Base-by-base conservation (phyloP, 1,140 invertebrate species). In the Drosophila melanica region DNA sequence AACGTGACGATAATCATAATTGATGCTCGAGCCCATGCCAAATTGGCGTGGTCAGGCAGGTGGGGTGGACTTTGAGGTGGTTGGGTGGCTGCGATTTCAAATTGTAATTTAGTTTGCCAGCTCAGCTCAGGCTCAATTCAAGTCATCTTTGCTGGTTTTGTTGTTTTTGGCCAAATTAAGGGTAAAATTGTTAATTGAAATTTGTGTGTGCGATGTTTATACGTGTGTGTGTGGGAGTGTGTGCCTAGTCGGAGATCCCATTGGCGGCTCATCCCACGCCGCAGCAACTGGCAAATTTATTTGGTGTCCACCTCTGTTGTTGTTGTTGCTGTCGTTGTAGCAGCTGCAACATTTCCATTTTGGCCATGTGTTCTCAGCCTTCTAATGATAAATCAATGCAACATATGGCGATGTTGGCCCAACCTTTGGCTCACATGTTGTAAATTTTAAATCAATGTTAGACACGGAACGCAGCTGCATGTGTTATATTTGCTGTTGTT, bases 1-100 rank as follows among this genome's bases (percentile, higher is more conserved):
- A 89, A 89, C 85, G 85, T 89, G 85, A 90, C 85, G 85, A 89
- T 89, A 89, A 89, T 89, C 85, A 89, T 85, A 89, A 89, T 90
- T 89, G 85, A 89, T 89, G 85, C 75, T 81, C 74, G 60, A 79
- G 79, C 47, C 48, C 45, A 33, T 45, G 57, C 62, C 54, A 72
- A 72, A 71, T 76, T 76, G 69, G 62, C 59, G 41, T 64, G 58
- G 66, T 71, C 62, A 60, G 75, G 10, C 48, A 64, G 59, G 33
- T 45, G 35, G 1, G 45, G 9, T 4, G 12, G 14, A 16, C n/a
- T 2, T 35, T 12, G 30, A 27, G 27, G 23, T 18, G 23, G 39
- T 65, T 35, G 37, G 23, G 16, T 11, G 14, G 27, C 30, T 47
- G 57, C 8, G 64, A 71, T 51, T 76, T 70, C 65, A 85, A 81